A percentile compares a stretch with the other conserved stretches of the same genome.
Evolutionary conservation across 92 coral and sea anemone genomes (phyloP).

Genomic region (Hydrozoanthus gracilis): DNA sequence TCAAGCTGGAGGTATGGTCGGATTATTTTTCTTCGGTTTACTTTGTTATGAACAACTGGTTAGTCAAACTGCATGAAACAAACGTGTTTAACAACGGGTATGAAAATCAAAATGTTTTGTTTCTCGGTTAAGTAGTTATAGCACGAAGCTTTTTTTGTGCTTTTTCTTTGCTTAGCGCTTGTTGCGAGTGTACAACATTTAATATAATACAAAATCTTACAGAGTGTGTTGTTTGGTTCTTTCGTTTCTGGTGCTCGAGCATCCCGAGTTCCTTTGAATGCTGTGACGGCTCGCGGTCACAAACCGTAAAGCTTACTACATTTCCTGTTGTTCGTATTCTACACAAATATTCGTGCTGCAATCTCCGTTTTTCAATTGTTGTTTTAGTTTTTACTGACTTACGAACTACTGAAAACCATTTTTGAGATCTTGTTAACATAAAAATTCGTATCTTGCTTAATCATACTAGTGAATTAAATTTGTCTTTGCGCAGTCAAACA

Average conservation of each 20-base stretch:
- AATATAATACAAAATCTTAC: no score
- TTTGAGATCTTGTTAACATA: neutral
- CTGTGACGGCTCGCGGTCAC: neutral
- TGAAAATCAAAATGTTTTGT: neutral
- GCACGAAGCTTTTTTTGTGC: neutral
- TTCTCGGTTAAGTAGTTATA: neutral
- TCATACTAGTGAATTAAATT: slow-evolving; percentile 12
- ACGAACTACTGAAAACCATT: no score
- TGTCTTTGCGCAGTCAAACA: neutral
- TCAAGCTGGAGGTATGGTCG: slow-evolving; percentile 67
- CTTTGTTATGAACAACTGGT: neutral
- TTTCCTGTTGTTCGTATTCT: slow-evolving; percentile 25
- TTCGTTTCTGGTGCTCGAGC: neutral
- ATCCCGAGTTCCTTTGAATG: neutral
- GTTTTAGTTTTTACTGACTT: neutral
- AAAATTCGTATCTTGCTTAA: neutral
- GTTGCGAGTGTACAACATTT: no score
- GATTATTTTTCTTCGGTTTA: neutral
- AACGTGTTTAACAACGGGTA: neutral
- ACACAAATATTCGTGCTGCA: no score
- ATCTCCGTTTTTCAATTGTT: neutral
- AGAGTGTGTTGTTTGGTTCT: no score
- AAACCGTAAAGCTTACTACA: neutral
- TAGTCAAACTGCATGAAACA: no score
- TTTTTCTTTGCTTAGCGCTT: neutral